A percentile compares a stretch with the other conserved stretches of the same genome.
These are phyloP conservation scores for Nematolebias whitei DNA, from an alignment of 2,113 vertebrate genomes.

Conservation along the genomic window DNA sequence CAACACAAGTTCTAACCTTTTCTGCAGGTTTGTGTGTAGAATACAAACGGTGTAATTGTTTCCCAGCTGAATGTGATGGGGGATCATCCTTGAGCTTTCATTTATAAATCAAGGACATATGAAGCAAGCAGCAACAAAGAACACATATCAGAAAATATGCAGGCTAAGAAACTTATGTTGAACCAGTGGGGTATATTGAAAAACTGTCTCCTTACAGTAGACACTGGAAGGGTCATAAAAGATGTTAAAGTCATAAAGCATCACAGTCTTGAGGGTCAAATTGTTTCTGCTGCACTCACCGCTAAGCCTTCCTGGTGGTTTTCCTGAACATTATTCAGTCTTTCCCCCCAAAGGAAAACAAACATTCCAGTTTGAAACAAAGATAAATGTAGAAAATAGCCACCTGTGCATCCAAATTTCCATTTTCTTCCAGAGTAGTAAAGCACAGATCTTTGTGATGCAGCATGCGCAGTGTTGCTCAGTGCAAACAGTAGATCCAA, in stretches of 20 bases:
- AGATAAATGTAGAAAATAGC: not conserved
- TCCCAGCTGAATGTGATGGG: constrained; percentile 81
- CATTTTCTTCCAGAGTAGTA: not conserved
- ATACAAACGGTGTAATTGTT: constrained; percentile 79
- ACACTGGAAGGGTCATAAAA: constrained; percentile 19
- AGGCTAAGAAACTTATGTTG: constrained; percentile 34
- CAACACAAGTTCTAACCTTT: constrained; percentile 44
- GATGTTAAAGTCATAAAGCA: constrained; percentile 27
- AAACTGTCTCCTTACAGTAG: constrained; percentile 20
- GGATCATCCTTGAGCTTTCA: constrained; percentile 70
- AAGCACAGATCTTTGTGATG: constrained; percentile 6
- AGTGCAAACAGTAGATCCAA: not conserved
- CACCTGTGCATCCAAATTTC: not conserved
- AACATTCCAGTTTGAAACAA: no score
- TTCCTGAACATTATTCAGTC: not conserved
- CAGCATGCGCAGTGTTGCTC: not conserved
- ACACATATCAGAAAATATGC: constrained; percentile 15
- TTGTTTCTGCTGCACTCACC: constrained; percentile 4
- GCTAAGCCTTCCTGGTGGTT: constrained; percentile 2
- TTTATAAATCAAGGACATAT: constrained; percentile 60
- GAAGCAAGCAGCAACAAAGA: constrained; percentile 9
- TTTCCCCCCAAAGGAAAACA: constrained; percentile 1
- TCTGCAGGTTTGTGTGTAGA: constrained; percentile 64
- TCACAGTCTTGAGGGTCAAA: constrained; percentile 9
- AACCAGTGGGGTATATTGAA: constrained; percentile 26